Base-by-base conservation (phyloP, 2,888 invertebrate species). In the Chloroclystis v-ata region DNA sequence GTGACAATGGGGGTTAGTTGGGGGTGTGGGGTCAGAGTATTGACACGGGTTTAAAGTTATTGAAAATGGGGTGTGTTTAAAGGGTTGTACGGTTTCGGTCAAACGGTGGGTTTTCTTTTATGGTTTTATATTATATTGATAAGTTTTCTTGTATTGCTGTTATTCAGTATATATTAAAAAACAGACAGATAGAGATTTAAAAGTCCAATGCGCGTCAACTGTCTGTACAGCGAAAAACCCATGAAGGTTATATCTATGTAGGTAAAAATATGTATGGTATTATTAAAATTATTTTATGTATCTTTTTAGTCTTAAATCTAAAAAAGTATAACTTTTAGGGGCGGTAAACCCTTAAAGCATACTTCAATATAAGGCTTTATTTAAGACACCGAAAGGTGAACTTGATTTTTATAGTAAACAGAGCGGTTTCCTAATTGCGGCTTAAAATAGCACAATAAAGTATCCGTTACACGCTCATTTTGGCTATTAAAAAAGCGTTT, bases 31-130 rank as follows among this genome's bases (percentile, higher is more conserved):
- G 73, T 69, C 69, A 69, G 64, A 64, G 56, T 67, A 74, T 74
- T 80, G 83, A 83, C 82, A 76, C 71, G 79, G 82, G 80, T 78
- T 85, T 86, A 80, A 78, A 81, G 74, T 79, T 82, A 84, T 87
- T 84, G 83, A 82, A 82, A 79, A 78, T 74, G 68, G 69, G 73
- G 71, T 69, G 71, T 39, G 42, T 47, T 46, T 59, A 67, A 75
- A 77, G 74, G 75, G 77, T 73, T 75, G 73, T 2, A 48, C 6
- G 66, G 63, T 57, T 67, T 67, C 65, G 33, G 44, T 52, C 14
- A 5, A 43, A 51, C 43, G 41, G 30, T 46, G n/a, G n/a, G 35
- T 35, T 35, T 35, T 35, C 6, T 20, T 35, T 35, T 24, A n/a
- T 35, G 16, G n/a, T 33, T 33, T 4, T 20, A 4, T 2, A 5